Evolutionary conservation across 2,888 invertebrate species (phyloP), one percentile per base, ranked within the genome.

Genomic region (Drosophila paranaensis): DNA sequence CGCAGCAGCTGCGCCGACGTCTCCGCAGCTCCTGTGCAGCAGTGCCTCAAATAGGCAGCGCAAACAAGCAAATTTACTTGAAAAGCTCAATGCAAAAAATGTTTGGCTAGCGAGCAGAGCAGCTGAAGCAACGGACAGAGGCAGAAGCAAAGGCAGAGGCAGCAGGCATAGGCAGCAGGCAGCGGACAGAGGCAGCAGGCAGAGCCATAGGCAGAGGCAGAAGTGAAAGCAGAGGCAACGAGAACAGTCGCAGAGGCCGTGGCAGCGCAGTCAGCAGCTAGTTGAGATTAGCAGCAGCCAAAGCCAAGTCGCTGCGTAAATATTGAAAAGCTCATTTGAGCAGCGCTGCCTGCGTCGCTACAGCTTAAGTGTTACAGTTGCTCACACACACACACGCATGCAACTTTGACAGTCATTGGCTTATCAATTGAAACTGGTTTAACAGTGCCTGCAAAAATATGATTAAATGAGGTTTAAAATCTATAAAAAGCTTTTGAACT

Each of bases 81-180:
- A 71, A 82, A 82, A 82, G 82, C 82, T 82, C 88, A 82, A 83
- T 82, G 84, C 87, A 84, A 77, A 88, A 80, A 82, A 79, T 62
- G 77, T 65, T 71, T 80, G 78, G 50, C 69, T 65, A 65, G 54
- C 30, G 6, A 53, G 50, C 45, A 58, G 50, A n/a, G 25, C 13
- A 3, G 14, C 39, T 10, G 10, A 33, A 9, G 40, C 40, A 58
- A 37, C 16, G 27, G 20, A 30, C 42, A 54, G 43, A 14, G 35
- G 13, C 48, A 45, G 13, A 27, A 27, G n/a, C 30, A n/a, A 8
- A 13, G 14, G 14, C 48, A 50, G 2, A 11, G 30, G 33, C 37
- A 37, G 20, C 20, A 1, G 25, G 27, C 25, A 46, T 10, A 16
- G 13, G 13, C 35, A 51, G 20, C 13, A 20, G 35, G 9, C 33